Evolutionary conservation across 1,140 invertebrate genomes (phyloP).

Genomic region (Hycleus cichorii): DNA sequence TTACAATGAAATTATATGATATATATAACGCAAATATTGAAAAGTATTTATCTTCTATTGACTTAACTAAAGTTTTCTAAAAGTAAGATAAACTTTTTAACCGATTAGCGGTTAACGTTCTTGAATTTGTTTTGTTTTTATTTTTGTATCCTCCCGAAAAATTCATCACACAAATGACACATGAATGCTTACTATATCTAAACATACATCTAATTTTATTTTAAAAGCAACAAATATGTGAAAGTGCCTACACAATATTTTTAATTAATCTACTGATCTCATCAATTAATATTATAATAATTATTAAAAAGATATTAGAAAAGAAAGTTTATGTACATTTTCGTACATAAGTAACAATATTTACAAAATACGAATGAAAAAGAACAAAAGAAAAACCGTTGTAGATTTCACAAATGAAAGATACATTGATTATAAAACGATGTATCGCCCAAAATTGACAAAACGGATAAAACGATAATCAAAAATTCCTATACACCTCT

Average conservation of each 20-base stretch:
- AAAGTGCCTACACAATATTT: conserved; percentile 5
- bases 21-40: conserved; percentile 7
- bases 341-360: conserved; percentile 28
- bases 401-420: too few relatives aligned
- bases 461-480: too few relatives aligned
- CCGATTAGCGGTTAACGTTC: not conserved
- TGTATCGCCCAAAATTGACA: too few relatives aligned
- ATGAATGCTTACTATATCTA: conserved; percentile 1
- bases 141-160: not conserved
- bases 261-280: not conserved
- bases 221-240: conserved; percentile 9
- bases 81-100: conserved; percentile 10
- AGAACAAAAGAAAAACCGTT: too few relatives aligned
- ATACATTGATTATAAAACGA: too few relatives aligned
- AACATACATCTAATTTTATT: conserved; percentile 7
- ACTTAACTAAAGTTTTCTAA: conserved; percentile 6
- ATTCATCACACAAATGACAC: conserved; percentile 12
- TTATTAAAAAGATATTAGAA: conserved; percentile 25
- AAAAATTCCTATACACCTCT: not conserved
- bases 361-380: conserved; percentile 10
- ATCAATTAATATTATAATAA: not conserved
- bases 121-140: too few relatives aligned
- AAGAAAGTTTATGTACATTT: conserved; percentile 27
- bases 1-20: conserved; percentile 13
- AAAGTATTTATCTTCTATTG: conserved; percentile 9